Evolutionary conservation across 2,797 vertebrate genomes (phyloP).

Genomic region (Mus caroli): DNA sequence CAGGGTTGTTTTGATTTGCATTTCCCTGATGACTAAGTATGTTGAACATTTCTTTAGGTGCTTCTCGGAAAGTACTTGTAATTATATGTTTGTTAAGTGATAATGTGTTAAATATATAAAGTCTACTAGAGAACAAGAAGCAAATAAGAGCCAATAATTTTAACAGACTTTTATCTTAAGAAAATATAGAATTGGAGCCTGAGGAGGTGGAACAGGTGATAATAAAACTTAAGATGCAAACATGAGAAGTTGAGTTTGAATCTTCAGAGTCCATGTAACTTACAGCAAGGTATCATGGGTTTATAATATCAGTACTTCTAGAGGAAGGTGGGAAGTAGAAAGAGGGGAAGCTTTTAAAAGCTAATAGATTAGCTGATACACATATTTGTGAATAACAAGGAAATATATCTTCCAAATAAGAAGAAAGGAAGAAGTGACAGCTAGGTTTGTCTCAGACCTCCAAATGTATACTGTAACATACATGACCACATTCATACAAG

Average conservation of each 20-base stretch:
- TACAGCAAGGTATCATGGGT: not conserved
- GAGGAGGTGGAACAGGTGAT: not conserved
- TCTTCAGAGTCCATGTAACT: not conserved
- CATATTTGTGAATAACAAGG: not conserved
- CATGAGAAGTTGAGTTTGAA: not conserved
- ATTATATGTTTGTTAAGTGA: not conserved
- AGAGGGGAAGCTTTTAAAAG: not conserved
- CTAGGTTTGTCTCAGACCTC: not conserved
- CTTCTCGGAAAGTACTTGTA: not conserved
- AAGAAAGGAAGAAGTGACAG: not conserved
- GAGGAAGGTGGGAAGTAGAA: not conserved
- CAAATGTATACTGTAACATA: not conserved
- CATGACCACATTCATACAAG: not conserved
- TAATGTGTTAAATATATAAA: not conserved
- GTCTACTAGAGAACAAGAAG: not conserved
- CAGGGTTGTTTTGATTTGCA: too few relatives aligned
- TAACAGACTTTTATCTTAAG: not conserved
- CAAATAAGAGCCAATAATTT: not conserved
- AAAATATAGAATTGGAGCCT: not conserved
- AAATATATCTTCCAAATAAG: not conserved
- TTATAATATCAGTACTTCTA: not conserved
- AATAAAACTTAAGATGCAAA: not conserved
- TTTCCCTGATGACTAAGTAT: too few relatives aligned
- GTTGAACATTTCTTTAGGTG: too few relatives aligned
- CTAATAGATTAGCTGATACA: not conserved